Conservation (phyloP, 2,113 vertebrate species). For the Heterochromis multidens region DNA sequence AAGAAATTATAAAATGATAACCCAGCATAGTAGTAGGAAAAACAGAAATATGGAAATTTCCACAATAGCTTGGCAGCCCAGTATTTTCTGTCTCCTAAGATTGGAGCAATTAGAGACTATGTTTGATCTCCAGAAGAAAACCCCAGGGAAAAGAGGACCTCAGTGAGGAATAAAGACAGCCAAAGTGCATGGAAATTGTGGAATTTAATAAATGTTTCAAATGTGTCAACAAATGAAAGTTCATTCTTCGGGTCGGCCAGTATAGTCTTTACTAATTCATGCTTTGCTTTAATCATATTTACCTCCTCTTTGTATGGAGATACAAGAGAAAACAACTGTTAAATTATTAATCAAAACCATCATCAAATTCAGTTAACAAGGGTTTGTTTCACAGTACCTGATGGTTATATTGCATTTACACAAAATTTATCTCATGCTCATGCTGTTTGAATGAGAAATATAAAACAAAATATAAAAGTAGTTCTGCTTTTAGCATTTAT, state of each 20-base stretch:
- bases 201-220: constrained; percentile 9
- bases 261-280: background rate
- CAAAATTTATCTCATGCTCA: background rate
- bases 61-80: background rate
- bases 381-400: background rate
- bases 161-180: background rate
- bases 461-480: background rate
- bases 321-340: background rate
- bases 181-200: background rate
- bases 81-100: background rate
- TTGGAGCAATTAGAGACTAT: background rate
- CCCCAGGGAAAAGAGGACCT: background rate
- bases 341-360: background rate
- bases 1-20: background rate
- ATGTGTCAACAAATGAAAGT: background rate
- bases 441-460: background rate
- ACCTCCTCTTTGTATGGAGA: background rate
- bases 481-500: background rate
- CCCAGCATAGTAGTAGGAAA: background rate
- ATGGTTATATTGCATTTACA: background rate
- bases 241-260: background rate
- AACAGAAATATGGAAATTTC: background rate
- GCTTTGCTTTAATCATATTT: background rate
- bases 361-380: background rate
- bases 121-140: background rate